Percentiles rank a stretch among this genome's conserved stretches.
phyloP scores from a whole-genome alignment of 2,113 vertebrate genomes.

The Mirounga angustirostris region DNA sequence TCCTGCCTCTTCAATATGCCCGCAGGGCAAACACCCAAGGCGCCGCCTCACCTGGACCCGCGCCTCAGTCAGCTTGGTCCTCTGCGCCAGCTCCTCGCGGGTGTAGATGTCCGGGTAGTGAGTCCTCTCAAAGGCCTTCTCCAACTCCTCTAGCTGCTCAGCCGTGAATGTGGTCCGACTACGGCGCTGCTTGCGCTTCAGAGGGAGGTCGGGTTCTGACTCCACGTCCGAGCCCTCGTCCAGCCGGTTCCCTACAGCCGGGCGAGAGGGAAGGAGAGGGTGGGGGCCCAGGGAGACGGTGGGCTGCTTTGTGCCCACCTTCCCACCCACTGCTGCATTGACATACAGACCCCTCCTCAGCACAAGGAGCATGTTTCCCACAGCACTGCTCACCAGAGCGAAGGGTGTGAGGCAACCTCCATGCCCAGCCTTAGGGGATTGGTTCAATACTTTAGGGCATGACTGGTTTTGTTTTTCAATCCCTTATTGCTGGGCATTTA shows the following conservation, averaged over 20 bases:
- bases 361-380: rapidly evolving
- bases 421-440: background rate
- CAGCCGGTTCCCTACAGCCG: conserved; percentile 93
- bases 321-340: rapidly evolving
- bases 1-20: rapidly evolving
- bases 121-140: conserved; percentile 98
- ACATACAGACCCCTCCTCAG: background rate
- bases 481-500: background rate
- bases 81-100: conserved; percentile 97
- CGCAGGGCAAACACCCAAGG: rapidly evolving
- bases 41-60: conserved; percentile 93
- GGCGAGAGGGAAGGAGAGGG: rapidly evolving
- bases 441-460: background rate
- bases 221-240: conserved; percentile 98
- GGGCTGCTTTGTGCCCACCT: background rate
- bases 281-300: background rate
- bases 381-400: rapidly evolving
- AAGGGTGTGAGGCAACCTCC: background rate
- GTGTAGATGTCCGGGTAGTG: conserved; percentile 99
- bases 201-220: conserved; percentile 96
- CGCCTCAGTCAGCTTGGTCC: conserved; percentile 98
- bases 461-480: background rate
- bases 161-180: conserved; percentile 99
- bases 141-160: conserved; percentile 98
- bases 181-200: conserved; percentile 98